Evolutionary conservation across 1,140 invertebrate genomes (phyloP).

Genomic region (Anagrus nilaparvatae): DNA sequence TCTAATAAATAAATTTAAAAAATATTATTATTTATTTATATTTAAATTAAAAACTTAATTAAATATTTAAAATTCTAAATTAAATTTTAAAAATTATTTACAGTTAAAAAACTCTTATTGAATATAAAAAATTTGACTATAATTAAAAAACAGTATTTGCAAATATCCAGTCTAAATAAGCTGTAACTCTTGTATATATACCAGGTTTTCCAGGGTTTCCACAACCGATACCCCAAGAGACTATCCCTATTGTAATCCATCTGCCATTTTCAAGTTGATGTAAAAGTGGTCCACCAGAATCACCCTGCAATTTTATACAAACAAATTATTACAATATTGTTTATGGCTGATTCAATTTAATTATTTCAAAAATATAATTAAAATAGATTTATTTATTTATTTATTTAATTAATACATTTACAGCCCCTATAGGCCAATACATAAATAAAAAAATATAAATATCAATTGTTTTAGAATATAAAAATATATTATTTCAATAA

Average conservation of each 20-base stretch:
- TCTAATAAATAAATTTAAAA: too few species aligned
- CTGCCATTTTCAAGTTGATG: constrained; percentile 56
- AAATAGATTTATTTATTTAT: background rate
- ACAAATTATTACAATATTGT: constrained; percentile 12
- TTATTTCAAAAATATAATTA: constrained; percentile 4
- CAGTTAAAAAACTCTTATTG: too few species aligned
- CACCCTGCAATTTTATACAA: constrained; percentile 47
- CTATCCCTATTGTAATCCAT: constrained; percentile 71
- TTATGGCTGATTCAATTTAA: too few species aligned
- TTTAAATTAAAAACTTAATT: too few species aligned
- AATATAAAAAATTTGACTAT: too few species aligned
- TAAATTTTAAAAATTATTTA: too few species aligned
- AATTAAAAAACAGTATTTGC: constrained; percentile 48
- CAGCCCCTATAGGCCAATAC: too few species aligned
- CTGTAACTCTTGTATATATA: constrained; percentile 60
- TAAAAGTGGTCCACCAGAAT: constrained; percentile 74
- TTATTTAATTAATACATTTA: background rate
- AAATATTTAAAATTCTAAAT: too few species aligned
- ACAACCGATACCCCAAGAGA: constrained; percentile 68
- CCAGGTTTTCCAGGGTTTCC: constrained; percentile 57
- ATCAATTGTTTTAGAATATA: too few species aligned
- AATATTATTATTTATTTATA: too few species aligned
- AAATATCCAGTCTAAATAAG: constrained; percentile 64
- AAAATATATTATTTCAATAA: too few species aligned
- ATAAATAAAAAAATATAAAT: too few species aligned